Evolutionary conservation across 1,140 invertebrate species (phyloP), one percentile per base, ranked within the genome.

Genomic region (Delia radicum): DNA sequence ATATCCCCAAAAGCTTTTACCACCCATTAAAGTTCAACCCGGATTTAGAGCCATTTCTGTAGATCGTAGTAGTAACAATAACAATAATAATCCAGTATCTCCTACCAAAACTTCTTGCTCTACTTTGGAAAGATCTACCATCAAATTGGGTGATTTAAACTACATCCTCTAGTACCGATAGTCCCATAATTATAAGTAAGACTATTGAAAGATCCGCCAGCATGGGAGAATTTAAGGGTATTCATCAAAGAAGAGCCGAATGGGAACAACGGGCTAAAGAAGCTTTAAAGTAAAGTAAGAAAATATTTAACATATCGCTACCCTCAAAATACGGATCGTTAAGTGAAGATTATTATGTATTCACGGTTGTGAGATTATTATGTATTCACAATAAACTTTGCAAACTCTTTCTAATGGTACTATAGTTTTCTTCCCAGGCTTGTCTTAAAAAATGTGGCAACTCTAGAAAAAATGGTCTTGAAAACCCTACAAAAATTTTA

Each of bases 251-350:
- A 79, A 88, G 91, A 37, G 92, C 92, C 46, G 91, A 93, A 80
- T 93, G 93, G 91, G 92, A 93, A 83, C 88, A 91, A 78, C 87
- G 92, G 76, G 91, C 91, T 27, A 91, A 92, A 81, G 90, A 92
- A 81, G 90, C 91, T 33, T 83, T 88, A 65, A 88, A 88, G 74
- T 86, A 82, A 75, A 61, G 4, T 24, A n/a, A 18, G 48, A 21
- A n/a, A n/a, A n/a, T n/a, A n/a, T n/a, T n/a, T n/a, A n/a, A n/a
- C n/a, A n/a, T n/a, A n/a, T n/a, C n/a, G n/a, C n/a, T n/a, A n/a
- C n/a, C n/a, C n/a, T n/a, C n/a, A n/a, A n/a, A n/a, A n/a, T n/a
- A n/a, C n/a, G n/a, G n/a, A n/a, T n/a, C n/a, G n/a, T n/a, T n/a
- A n/a, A n/a, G n/a, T n/a, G n/a, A n/a, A n/a, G n/a, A n/a, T n/a